Base-by-base conservation (phyloP, 2,888 invertebrate species). In the Sisyra nigra region DNA sequence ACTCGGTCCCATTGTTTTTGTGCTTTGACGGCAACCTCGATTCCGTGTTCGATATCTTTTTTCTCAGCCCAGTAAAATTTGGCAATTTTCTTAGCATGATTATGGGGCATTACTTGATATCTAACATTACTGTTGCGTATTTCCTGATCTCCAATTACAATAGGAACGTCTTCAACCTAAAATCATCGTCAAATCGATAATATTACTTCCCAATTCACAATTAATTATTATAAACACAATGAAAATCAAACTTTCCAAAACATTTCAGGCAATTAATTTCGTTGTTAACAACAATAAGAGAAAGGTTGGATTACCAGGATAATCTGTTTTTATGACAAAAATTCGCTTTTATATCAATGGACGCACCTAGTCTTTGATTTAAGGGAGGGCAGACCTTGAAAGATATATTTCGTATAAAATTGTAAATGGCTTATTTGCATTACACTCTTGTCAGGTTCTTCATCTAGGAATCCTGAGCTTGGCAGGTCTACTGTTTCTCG, bases 141-240 rank as follows among this genome's bases (percentile, higher is more conserved):
- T 57, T 81, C 81, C 61, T 96, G 74, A 51, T 83, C 82, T n/a
- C 94, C 97, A 58, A 98, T 89, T n/a, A 96, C 77, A 57, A 98
- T 83, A 7, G 98, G 97, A 46, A 97, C 76, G 50, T 97, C 94
- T 56, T 83, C 81, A 45, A 78, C 75, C 38, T 38, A 17, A n/a
- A n/a, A n/a, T n/a, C 5, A 36, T 15, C 10, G n/a, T 36, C 10
- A 14, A 36, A 36, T 10, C 17, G 4, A 13, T 2, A 14, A 36
- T 36, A 7, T n/a, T 36, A 15, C 9, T 11, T 11, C 9, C 3
- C 3, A 36, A 5, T 11, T 6, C 14, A 6, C 17, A 14, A 7
- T 15, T 9, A 35, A 11, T 2, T 11, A n/a, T 5, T 15, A 10
- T 4, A 6, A 11, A 36, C 17, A 13, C 14, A n/a, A 13, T 14